A percentile compares a stretch with the other conserved stretches of the same genome.
Evolutionary conservation across 2,113 vertebrate genomes (phyloP).

Genomic region (Herpailurus yagouaroundi): DNA sequence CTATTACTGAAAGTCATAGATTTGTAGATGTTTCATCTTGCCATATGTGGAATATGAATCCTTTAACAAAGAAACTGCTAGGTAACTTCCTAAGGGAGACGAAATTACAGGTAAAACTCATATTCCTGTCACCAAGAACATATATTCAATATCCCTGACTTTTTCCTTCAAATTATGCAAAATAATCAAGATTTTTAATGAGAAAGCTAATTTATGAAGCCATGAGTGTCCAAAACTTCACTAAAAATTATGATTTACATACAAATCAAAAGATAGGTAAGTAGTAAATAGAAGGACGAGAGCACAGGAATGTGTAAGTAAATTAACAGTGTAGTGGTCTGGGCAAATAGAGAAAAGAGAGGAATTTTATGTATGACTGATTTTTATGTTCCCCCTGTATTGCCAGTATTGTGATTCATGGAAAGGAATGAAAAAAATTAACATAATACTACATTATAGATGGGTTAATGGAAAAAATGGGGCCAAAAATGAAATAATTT

Average conservation of each 20-base stretch:
- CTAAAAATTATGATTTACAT: neutral
- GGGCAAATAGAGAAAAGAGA: neutral
- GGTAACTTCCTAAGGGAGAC: neutral
- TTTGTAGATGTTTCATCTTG: neutral
- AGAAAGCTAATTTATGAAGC: neutral
- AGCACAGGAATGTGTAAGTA: neutral
- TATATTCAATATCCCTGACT: neutral
- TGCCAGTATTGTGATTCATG: neutral
- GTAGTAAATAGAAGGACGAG: neutral
- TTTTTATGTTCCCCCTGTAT: neutral
- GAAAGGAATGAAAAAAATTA: neutral
- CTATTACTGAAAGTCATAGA: neutral
- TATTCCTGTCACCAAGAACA: neutral
- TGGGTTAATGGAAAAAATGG: neutral
- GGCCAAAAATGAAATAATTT: neutral
- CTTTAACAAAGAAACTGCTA: neutral
- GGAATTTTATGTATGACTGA: neutral
- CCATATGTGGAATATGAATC: neutral
- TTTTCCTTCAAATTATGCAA: neutral
- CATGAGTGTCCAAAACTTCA: neutral
- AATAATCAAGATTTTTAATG: neutral
- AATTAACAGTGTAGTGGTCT: neutral
- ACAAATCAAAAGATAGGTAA: neutral
- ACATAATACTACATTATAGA: neutral
- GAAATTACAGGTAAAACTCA: neutral